phyloP scores from a whole-genome alignment of 2,113 vertebrate genomes.

The Serranochromis macrocephalus region DNA sequence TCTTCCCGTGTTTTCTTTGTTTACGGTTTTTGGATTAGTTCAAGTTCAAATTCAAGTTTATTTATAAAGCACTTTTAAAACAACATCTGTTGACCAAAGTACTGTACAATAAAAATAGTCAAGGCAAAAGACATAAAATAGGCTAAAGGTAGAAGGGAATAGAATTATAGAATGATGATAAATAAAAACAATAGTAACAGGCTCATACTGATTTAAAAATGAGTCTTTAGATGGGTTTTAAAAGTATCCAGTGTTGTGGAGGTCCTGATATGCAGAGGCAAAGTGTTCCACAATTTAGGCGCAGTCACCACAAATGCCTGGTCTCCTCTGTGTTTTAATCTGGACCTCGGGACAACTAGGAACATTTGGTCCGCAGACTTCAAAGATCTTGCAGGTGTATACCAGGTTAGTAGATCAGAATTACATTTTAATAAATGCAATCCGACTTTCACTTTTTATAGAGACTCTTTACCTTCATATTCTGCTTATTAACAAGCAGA shows the following conservation, averaged over 20 bases:
- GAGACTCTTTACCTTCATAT: background rate
- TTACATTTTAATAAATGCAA: background rate
- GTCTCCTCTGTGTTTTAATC: background rate
- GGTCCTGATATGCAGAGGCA: background rate
- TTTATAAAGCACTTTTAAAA: background rate
- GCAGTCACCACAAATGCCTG: background rate
- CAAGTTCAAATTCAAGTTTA: background rate
- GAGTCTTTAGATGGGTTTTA: background rate
- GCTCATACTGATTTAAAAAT: background rate
- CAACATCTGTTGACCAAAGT: background rate
- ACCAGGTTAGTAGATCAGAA: background rate
- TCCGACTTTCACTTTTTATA: background rate
- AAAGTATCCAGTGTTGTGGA: background rate
- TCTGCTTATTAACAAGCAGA: background rate
- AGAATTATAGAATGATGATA: background rate
- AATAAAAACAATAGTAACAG: background rate
- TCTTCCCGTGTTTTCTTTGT: background rate
- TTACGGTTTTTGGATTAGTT: background rate
- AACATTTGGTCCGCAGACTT: background rate
- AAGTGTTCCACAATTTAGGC: background rate
- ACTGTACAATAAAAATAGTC: background rate
- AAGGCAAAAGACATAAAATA: background rate
- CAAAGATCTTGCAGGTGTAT: background rate
- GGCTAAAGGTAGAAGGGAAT: background rate
- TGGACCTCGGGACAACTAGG: background rate